Evolutionary conservation across 2,888 invertebrate species (phyloP).

Genomic region (Habrosyne pyritoides): DNA sequence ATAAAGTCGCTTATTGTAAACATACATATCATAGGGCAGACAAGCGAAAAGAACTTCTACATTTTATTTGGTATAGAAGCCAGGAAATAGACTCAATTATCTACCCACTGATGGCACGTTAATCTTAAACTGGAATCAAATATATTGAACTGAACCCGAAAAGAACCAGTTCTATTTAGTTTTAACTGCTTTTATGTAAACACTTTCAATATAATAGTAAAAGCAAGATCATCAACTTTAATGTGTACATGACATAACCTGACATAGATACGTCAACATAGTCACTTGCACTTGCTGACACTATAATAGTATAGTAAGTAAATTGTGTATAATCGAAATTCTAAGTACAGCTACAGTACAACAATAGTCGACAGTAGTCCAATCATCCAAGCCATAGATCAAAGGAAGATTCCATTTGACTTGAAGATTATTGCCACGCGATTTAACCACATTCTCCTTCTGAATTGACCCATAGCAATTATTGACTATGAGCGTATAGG

Average conservation of each 20-base stretch:
- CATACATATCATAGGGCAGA: constrained; percentile 38
- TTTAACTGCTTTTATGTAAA: constrained; percentile 9
- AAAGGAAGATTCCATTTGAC: constrained; percentile 52
- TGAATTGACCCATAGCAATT: background rate
- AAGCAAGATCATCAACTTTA: too few relatives aligned
- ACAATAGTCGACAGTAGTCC: constrained; percentile 22
- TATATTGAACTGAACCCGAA: constrained; percentile 6
- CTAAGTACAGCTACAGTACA: background rate
- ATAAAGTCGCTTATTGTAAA: constrained; percentile 22
- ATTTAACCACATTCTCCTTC: constrained; percentile 18
- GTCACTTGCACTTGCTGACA: too few relatives aligned
- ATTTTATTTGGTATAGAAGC: constrained; percentile 49
- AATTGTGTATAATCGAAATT: too few relatives aligned
- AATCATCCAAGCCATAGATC: constrained; percentile 47
- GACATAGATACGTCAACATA: too few relatives aligned
- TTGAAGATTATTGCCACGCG: constrained; percentile 36
- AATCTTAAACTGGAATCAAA: constrained; percentile 44
- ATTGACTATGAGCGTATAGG: background rate
- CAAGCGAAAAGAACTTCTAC: constrained; percentile 48
- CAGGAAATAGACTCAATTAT: constrained; percentile 60
- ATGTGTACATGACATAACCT: too few relatives aligned
- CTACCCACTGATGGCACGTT: constrained; percentile 44
- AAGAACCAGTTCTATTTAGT: constrained; percentile 2
- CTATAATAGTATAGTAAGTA: too few relatives aligned
- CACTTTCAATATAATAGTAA: too few relatives aligned